Evolutionary conservation across 2,113 vertebrate genomes (phyloP), one percentile per base, ranked within the genome.

Genomic region (Stegastes partitus): DNA sequence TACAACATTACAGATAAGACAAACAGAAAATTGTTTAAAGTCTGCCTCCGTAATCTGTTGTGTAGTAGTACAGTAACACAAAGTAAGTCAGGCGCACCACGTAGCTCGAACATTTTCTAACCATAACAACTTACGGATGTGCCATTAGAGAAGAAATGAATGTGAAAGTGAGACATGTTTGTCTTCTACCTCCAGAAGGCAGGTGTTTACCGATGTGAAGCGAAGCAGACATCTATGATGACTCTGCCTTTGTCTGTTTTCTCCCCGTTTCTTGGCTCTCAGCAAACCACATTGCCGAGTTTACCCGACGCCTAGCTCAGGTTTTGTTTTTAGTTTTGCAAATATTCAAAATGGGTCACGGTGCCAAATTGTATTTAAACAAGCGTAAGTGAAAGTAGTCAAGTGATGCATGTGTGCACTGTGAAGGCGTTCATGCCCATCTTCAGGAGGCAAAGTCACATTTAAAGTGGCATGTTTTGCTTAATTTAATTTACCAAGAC

Each of bases 251-350:
- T 31, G 8, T 69, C 22, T 54, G n/a, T 49, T 64, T 50, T 53
- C 21, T 66, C 54, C 25, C 31, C 23, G 34, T 63, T 47, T 63
- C 22, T 63, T 39, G 45, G 12, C n/a, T 71, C 9, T 18, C 14
- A 22, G 68, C 31, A 61, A 63, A 82, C 2, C 28, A 25, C 55
- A 37, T 67, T 55, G 5, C 22, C 22, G 11, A 53, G 8, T 8
- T 65, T 3, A 59, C 19, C 44, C 64, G 37, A 11, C 65, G 23
- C 1, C 1, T 57, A 49, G 5, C 25, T 70, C 4, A 37, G 57
- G 51, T 62, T 68, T 42, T 34, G 64, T 72, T 75, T 81, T 23
- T 75, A 62, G 62, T 77, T 74, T 51, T 50, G n/a, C 64, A 67
- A 66, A 68, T 50, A 31, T 37, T 26, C 5, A 0, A 34, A 57